Evolutionary conservation across 1,140 invertebrate genomes (phyloP).

Genomic region (Apocrypta bakeri): DNA sequence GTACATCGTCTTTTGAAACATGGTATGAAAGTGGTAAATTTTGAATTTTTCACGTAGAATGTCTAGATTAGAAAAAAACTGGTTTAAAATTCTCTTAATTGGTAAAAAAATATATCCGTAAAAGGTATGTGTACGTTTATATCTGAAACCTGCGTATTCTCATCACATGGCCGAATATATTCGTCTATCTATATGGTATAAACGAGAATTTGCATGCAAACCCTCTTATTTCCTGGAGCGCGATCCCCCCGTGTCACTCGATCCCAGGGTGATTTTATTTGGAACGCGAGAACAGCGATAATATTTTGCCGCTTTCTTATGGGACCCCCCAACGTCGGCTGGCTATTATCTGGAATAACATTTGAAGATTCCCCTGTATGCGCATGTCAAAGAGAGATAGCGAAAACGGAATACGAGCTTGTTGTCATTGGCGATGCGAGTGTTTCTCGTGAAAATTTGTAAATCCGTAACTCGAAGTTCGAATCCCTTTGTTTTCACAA

Average conservation of each 20-base stretch:
- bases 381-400: not conserved
- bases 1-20: not conserved
- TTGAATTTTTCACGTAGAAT: not conserved
- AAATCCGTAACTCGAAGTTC: not conserved
- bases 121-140: not conserved
- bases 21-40: too few species aligned
- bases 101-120: not conserved
- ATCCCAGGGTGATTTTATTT: slow-evolving; percentile 32
- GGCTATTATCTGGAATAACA: slow-evolving; percentile 26
- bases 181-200: not conserved
- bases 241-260: not conserved
- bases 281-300: slow-evolving; percentile 36
- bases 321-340: not conserved
- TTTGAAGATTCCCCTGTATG: not conserved
- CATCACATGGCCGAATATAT: not conserved
- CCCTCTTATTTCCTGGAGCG: not conserved
- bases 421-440: not conserved
- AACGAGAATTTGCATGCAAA: slow-evolving; percentile 33
- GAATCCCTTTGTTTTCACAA: not conserved
- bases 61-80: not conserved
- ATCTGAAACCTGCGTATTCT: not conserved
- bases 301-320: slow-evolving; percentile 39
- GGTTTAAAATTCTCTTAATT: too few species aligned
- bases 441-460: not conserved
- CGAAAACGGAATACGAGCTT: not conserved